Evolutionary conservation across 2,113 vertebrate genomes (phyloP), one percentile per base, ranked within the genome.

Genomic region (Sula dactylatra): DNA sequence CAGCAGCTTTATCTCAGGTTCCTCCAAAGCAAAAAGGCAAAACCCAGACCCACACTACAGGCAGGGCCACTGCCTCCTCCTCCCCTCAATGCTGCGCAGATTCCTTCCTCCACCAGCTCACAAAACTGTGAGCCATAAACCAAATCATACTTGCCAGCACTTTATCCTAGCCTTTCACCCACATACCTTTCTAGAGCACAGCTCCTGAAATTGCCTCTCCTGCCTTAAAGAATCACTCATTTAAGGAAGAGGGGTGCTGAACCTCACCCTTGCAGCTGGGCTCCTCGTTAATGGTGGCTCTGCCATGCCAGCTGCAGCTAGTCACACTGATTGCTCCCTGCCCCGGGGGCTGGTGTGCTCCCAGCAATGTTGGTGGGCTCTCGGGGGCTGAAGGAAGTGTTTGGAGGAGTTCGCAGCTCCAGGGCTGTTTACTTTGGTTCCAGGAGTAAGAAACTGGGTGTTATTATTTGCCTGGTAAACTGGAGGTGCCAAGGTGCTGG

Each of bases 361-460:
- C 50, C 70, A 76, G 55, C 61, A 74, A 10, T 18, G 83, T 14
- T 72, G 52, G 61, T 89, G 87, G 56, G 56, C 61, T 86, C 32
- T 36, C 2, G 0, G 29, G 13, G 38, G 31, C 19, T 66, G 27
- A 47, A 29, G 32, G 25, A 89, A 79, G 17, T 1, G 5, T 65
- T 74, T 74, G 47, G 38, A 88, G 25, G 22, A 62, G 59, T 31
- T 90, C 34, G 38, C 19, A 64, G 73, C 77, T 92, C 19, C 52
- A 83, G 52, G 50, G 73, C 44, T 89, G 52, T 94, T 96, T 82
- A 36, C 38, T 72, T 88, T 88, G 52, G 73, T 90, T 84, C 38
- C 11, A 49, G 34, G 31, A 94, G 40, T 42, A 69, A 45, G 56
- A 72, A 61, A 15, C 8, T 76, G 36, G 34, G 11, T 71, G 67